phyloP scores from a whole-genome alignment of 2,797 vertebrate species.

The Podargus strigoides region DNA sequence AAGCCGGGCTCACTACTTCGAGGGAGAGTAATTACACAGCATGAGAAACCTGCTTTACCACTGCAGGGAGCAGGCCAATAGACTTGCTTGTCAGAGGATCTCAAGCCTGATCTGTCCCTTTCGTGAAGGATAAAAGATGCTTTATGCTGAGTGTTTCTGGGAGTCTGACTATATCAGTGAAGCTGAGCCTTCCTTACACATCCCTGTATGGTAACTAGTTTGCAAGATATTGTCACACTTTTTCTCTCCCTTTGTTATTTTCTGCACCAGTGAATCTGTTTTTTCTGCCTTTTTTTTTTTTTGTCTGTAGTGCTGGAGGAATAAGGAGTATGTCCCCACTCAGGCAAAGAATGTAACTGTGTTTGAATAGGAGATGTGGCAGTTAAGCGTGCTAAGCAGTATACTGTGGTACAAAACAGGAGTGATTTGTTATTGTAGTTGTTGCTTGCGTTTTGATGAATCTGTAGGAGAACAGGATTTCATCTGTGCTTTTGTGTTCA shows the following conservation, averaged over 20 bases:
- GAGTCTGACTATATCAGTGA: neutral
- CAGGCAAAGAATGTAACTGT: neutral
- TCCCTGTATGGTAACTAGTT: neutral
- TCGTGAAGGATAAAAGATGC: neutral
- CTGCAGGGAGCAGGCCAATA: fast-evolving
- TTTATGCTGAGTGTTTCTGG: neutral
- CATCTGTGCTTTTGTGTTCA: neutral
- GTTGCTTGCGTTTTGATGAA: neutral
- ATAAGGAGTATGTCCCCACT: neutral
- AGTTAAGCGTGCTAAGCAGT: neutral
- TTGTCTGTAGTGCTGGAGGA: neutral
- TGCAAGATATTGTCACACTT: neutral
- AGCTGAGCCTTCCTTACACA: neutral
- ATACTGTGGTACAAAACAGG: neutral
- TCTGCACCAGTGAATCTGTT: neutral
- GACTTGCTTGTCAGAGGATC: neutral
- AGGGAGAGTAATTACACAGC: neutral
- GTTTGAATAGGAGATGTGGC: neutral
- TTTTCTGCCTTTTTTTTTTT: neutral
- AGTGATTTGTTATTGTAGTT: neutral
- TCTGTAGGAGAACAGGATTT: neutral
- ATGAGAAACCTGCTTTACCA: neutral
- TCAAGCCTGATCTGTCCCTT: neutral
- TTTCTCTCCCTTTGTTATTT: neutral
- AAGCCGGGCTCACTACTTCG: neutral